Conservation (phyloP, 2,888 invertebrate genomes). For the Teleiodes luculella region DNA sequence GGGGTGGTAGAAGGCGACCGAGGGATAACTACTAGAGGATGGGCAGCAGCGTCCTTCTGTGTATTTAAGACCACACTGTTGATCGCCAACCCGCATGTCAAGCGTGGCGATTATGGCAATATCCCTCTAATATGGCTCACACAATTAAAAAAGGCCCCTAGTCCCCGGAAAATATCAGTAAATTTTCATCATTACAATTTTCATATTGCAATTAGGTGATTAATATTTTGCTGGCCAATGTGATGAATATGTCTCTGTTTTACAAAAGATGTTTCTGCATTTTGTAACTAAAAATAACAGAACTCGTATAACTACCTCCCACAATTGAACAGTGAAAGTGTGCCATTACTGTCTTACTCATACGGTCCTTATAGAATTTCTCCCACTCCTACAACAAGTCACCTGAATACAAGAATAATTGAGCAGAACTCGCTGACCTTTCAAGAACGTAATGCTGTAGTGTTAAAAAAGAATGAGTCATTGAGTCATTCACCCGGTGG, state of each 20-base stretch:
- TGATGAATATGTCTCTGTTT: background rate
- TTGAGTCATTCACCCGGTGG: slow-evolving; percentile 60
- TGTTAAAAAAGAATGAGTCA: slow-evolving; percentile 45
- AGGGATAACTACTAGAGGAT: no score
- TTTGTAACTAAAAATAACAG: background rate
- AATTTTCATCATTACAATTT: no score
- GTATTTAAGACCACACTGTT: no score
- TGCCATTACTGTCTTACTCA: slow-evolving; percentile 11
- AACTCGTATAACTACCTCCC: slow-evolving; percentile 6
- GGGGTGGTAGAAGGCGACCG: no score
- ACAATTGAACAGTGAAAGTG: slow-evolving; percentile 18
- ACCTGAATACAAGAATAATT: slow-evolving; percentile 34
- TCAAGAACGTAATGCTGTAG: slow-evolving; percentile 49
- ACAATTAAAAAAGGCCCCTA: no score
- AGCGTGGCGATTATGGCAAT: no score
- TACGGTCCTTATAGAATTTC: background rate
- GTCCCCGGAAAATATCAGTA: no score
- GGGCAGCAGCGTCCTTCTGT: no score
- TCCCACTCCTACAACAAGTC: slow-evolving; percentile 22
- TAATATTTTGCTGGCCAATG: background rate
- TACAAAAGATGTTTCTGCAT: background rate
- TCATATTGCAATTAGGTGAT: background rate
- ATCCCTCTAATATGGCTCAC: no score
- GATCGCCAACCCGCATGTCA: no score
- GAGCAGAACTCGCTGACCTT: slow-evolving; percentile 53